Evolutionary conservation across 2,888 invertebrate genomes (phyloP).

Genomic region (Bombylius major): DNA sequence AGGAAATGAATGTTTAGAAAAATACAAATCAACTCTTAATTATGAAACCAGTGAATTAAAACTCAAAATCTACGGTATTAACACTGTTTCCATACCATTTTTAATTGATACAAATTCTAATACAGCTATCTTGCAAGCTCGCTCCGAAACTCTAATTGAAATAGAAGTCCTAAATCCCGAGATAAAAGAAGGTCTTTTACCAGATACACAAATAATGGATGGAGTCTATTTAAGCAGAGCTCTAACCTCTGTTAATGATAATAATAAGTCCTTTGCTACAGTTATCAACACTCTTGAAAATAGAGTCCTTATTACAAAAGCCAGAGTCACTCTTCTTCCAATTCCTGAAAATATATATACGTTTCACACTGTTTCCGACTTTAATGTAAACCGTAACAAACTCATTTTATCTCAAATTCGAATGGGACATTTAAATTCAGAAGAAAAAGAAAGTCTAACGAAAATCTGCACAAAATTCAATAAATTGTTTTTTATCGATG

Average conservation of each 20-base stretch:
- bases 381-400: background rate
- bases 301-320: background rate
- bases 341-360: background rate
- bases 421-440: constrained; percentile 16
- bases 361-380: background rate
- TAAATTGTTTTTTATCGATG: constrained; percentile 6
- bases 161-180: background rate
- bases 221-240: background rate
- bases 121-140: too few relatives aligned
- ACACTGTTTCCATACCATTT: too few relatives aligned
- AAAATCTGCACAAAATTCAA: constrained; percentile 5
- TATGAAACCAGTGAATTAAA: too few relatives aligned
- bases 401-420: constrained; percentile 1
- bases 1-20: too few relatives aligned
- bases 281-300: background rate
- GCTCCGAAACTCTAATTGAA: background rate
- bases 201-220: background rate
- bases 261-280: background rate
- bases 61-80: too few relatives aligned
- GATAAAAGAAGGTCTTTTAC: background rate
- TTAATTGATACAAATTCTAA: too few relatives aligned
- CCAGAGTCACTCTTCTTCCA: background rate
- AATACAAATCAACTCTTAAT: too few relatives aligned
- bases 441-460: constrained; percentile 10
- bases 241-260: background rate